phyloP scores from a whole-genome alignment of 1,140 invertebrate species.

The Saccostrea echinata region DNA sequence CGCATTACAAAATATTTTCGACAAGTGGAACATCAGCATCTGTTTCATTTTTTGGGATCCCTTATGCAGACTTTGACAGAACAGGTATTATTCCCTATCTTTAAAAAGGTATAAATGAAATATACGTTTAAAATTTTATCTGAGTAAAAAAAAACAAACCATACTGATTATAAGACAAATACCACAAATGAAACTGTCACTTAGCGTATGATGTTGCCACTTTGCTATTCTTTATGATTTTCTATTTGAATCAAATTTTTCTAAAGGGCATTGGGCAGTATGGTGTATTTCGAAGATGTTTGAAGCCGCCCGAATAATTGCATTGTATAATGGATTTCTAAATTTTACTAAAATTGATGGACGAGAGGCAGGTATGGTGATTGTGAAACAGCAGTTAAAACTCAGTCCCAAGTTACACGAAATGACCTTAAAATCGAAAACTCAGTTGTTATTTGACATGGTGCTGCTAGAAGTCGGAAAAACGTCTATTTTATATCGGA shows the following conservation, averaged over 20 bases:
- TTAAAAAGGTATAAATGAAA: neutral
- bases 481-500: conserved; percentile 37
- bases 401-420: conserved; percentile 45
- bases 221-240: neutral
- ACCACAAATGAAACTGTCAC: no score
- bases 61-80: conserved; percentile 49
- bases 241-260: neutral
- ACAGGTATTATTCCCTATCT: conserved; percentile 39
- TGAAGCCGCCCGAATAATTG: conserved; percentile 40
- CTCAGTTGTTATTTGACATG: conserved; percentile 41
- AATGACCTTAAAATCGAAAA: conserved; percentile 12
- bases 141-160: no score
- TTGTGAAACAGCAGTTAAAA: conserved; percentile 43
- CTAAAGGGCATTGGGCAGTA: conserved; percentile 48
- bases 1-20: conserved; percentile 26
- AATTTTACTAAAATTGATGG: conserved; percentile 21
- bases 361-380: conserved; percentile 31
- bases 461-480: conserved; percentile 43
- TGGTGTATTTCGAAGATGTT: conserved; percentile 48
- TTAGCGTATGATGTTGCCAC: neutral
- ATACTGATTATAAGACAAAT: no score
- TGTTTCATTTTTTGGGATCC: conserved; percentile 40
- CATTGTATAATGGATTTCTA: conserved; percentile 34
- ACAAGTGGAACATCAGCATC: neutral
- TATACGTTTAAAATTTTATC: no score